Evolutionary conservation across 2,113 vertebrate genomes (phyloP).

Genomic region (Mionectes macconnelli): DNA sequence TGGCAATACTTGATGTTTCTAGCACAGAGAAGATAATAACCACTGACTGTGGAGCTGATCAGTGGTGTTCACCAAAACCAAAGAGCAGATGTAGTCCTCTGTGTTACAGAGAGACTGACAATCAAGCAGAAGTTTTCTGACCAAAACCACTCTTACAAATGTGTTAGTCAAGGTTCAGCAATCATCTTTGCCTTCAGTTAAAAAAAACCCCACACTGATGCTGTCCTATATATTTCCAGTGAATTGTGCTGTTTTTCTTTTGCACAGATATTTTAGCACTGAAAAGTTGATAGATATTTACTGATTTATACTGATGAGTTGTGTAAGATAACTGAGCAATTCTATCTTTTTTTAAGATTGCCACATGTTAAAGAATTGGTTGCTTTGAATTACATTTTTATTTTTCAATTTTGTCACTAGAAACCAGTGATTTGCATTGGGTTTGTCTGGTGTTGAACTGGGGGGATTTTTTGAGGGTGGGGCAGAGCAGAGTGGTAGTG

Average conservation of each 20-base stretch:
- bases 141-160: neutral
- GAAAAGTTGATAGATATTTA: neutral
- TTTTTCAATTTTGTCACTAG: neutral
- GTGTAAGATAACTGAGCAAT: neutral
- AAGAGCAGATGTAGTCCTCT: neutral
- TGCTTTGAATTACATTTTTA: neutral
- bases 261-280: neutral
- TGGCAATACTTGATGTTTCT: neutral
- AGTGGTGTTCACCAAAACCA: neutral
- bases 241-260: neutral
- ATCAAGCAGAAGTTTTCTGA: neutral
- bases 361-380: neutral
- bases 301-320: neutral
- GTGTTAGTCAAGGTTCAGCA: neutral
- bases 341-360: neutral
- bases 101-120: neutral
- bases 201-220: fast-evolving
- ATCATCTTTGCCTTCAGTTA: neutral
- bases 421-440: neutral
- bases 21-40: neutral
- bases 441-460: neutral
- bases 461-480: fast-evolving
- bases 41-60: neutral
- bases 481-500: neutral
- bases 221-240: neutral